Conservation (phyloP, 2,888 invertebrate genomes). For the Pandemis cinnamomeana region DNA sequence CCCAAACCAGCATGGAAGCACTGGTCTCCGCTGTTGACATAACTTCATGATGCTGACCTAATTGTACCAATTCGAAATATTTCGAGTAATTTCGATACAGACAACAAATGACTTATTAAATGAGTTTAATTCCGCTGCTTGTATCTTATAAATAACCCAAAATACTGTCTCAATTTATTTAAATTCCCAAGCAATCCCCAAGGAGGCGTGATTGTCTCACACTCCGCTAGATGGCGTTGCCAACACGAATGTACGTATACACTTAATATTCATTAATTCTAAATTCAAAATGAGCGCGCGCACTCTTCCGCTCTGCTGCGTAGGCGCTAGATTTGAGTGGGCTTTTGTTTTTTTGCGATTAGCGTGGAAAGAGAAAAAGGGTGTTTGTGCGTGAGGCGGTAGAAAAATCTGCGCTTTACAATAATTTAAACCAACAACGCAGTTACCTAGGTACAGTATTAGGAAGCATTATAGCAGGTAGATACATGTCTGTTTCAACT, state of each 20-base stretch:
- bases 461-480: too few species aligned
- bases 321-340: conserved; percentile 54
- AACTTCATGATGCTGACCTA: too few species aligned
- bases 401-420: background rate
- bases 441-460: too few species aligned
- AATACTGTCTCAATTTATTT: conserved; percentile 41
- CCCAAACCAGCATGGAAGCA: too few species aligned
- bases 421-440: too few species aligned
- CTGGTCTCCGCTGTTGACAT: too few species aligned
- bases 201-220: conserved; percentile 51
- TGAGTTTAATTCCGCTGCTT: background rate
- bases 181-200: conserved; percentile 31
- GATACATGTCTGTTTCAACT: too few species aligned
- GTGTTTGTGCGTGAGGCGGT: background rate
- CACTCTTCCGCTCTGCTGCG: conserved; percentile 66
- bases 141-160: conserved; percentile 31
- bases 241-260: conserved; percentile 57
- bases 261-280: conserved; percentile 80
- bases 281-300: conserved; percentile 56
- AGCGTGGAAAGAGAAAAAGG: conserved; percentile 17
- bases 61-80: background rate
- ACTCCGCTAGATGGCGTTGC: conserved; percentile 56
- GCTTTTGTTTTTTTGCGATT: conserved; percentile 53
- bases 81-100: too few species aligned
- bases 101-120: too few species aligned